phyloP scores from a whole-genome alignment of 2,888 invertebrate species.

The Drosophila borealis region DNA sequence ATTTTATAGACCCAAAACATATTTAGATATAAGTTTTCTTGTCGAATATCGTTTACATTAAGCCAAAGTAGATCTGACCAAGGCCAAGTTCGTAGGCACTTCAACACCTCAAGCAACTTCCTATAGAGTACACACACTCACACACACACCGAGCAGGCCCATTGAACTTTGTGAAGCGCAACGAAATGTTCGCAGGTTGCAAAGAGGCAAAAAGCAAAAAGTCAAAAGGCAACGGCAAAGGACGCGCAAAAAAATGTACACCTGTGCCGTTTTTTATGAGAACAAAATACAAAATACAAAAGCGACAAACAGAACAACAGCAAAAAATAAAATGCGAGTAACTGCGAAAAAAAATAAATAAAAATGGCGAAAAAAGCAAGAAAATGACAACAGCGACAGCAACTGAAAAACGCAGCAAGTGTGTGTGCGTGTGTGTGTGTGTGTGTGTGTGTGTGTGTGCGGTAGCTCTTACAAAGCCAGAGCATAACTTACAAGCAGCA shows the following conservation, averaged over 20 bases:
- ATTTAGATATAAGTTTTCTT: not conserved
- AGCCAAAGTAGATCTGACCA: conserved; percentile 15
- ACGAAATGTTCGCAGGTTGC: conserved; percentile 75
- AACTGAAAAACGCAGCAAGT: conserved; percentile 63
- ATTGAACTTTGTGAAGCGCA: conserved; percentile 81
- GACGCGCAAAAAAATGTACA: conserved; percentile 80
- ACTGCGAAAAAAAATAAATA: conserved; percentile 50
- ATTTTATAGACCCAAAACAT: too few species aligned
- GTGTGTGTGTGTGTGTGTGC: conserved; percentile 36
- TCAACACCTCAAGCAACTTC: conserved; percentile 62
- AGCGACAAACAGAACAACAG: conserved; percentile 56
- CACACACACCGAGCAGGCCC: conserved; percentile 49
- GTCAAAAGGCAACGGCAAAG: conserved; percentile 71
- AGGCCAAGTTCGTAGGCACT: conserved; percentile 46
- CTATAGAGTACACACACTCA: conserved; percentile 21
- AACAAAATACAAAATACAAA: conserved; percentile 61
- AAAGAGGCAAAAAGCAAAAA: conserved; percentile 26
- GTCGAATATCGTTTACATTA: conserved; percentile 1
- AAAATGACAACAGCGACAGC: conserved; percentile 71
- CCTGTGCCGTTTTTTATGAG: conserved; percentile 71
- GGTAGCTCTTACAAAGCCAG: conserved; percentile 64
- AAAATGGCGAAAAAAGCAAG: conserved; percentile 73
- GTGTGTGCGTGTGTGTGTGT: conserved; percentile 17
- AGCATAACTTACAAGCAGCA: conserved; percentile 74
- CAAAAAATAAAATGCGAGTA: conserved; percentile 46